These are phyloP conservation scores for Pachyuromys duprasi DNA, from an alignment of 2,797 vertebrate species.

Conservation along the genomic window DNA sequence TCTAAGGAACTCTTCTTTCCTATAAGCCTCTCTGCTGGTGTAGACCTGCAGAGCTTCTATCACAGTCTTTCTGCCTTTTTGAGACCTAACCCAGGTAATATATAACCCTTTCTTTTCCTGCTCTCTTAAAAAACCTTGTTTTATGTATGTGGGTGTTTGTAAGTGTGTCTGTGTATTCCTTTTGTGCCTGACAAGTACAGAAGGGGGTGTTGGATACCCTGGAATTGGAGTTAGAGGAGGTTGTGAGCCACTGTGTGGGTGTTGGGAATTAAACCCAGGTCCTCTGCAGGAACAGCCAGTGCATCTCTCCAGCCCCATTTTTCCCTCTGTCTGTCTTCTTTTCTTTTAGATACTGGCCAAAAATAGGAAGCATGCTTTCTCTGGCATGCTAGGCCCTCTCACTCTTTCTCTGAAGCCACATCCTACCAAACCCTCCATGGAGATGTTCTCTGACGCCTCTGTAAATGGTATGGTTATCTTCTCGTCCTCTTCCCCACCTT, in stretches of 20 bases:
- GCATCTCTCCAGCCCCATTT: neutral
- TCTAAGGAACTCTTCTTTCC: neutral
- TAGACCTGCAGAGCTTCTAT: too few relatives aligned
- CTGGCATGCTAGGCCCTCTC: neutral
- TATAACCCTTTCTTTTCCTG: neutral
- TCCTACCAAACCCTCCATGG: neutral
- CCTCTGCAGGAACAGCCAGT: neutral
- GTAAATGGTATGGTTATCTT: neutral
- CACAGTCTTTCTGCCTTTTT: neutral
- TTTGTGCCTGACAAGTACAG: neutral
- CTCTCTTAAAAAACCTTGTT: neutral
- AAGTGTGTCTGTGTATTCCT: neutral
- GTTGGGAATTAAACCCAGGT: neutral
- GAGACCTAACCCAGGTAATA: neutral
- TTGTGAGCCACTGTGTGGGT: neutral
- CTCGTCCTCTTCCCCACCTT: neutral
- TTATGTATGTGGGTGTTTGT: neutral
- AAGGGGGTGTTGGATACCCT: neutral
- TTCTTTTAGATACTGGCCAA: neutral
- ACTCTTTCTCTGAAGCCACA: neutral
- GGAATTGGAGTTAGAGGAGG: neutral
- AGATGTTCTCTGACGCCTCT: neutral
- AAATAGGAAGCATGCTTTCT: neutral
- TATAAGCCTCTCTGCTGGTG: too few relatives aligned
- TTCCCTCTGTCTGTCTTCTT: neutral